phyloP scores from a whole-genome alignment of 1,140 invertebrate species.

The Plutomurus gul region DNA sequence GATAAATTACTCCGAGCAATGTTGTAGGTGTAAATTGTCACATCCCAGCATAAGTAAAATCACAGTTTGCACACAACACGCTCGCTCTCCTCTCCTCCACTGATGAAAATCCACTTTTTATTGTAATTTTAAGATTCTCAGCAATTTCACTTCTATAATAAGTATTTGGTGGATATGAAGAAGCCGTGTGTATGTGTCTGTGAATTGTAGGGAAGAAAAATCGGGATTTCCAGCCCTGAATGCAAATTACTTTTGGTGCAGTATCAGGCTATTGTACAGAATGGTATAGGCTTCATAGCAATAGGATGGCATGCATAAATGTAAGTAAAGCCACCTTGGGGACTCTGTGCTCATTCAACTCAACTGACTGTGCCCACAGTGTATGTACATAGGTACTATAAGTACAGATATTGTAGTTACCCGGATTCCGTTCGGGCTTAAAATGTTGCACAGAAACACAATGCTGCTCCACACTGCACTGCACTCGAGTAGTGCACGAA shows the following conservation, averaged over 20 bases:
- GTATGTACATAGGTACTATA: background rate
- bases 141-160: background rate
- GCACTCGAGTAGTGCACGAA: too few relatives aligned
- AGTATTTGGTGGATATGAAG: background rate
- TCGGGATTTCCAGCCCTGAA: slow-evolving; percentile 9
- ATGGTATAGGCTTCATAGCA: background rate
- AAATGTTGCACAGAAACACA: too few relatives aligned
- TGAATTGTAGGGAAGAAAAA: background rate
- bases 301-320: slow-evolving; percentile 31
- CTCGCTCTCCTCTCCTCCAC: background rate
- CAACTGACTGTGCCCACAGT: background rate
- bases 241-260: slow-evolving; percentile 27
- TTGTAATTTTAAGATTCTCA: background rate
- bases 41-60: too few relatives aligned
- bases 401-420: background rate
- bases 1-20: background rate
- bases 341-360: background rate
- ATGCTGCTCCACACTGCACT: too few relatives aligned
- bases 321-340: slow-evolving; percentile 28
- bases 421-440: too few relatives aligned
- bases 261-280: slow-evolving; percentile 1
- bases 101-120: background rate
- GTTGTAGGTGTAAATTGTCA: too few relatives aligned
- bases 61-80: too few relatives aligned
- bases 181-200: background rate